Conservation (phyloP, 2,113 vertebrate species). For the Stictonetta naevosa region DNA sequence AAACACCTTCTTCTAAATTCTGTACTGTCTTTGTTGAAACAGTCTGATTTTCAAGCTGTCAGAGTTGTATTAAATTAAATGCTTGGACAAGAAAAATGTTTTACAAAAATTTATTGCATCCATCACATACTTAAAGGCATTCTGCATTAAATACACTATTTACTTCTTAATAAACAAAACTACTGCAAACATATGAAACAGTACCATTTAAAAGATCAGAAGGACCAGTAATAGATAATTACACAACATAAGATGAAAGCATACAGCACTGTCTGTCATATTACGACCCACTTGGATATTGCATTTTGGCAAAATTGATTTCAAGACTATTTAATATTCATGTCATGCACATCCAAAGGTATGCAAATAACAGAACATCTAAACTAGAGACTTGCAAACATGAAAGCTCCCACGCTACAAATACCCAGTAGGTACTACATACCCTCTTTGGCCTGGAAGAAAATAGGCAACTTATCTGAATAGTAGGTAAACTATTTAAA, state of each 20-base stretch:
- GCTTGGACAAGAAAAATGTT: slow-evolving; percentile 80
- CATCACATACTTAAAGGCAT: slow-evolving; percentile 79
- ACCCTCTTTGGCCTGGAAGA: slow-evolving; percentile 69
- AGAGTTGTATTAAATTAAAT: slow-evolving; percentile 78
- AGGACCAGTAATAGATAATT: slow-evolving; percentile 72
- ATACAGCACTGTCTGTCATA: slow-evolving; percentile 75
- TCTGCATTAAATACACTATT: slow-evolving; percentile 78
- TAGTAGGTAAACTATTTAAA: slow-evolving; percentile 63
- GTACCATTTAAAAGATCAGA: slow-evolving; percentile 70
- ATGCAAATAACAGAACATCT: slow-evolving; percentile 69
- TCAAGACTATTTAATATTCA: slow-evolving; percentile 65
- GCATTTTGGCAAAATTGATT: slow-evolving; percentile 66
- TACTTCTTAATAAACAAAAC: slow-evolving; percentile 76
- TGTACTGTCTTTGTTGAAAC: slow-evolving; percentile 17
- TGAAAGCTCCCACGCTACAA: slow-evolving; percentile 47
- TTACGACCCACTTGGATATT: slow-evolving; percentile 65
- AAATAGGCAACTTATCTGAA: slow-evolving; percentile 62
- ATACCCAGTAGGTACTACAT: slow-evolving; percentile 18
- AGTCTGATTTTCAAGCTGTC: slow-evolving; percentile 53
- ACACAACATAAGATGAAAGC: slow-evolving; percentile 75
- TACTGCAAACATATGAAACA: slow-evolving; percentile 76
- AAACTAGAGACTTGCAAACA: slow-evolving; percentile 64
- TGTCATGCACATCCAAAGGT: slow-evolving; percentile 61
- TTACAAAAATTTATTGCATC: slow-evolving; percentile 82
- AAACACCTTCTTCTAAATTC: slow-evolving; percentile 33